phyloP scores from a whole-genome alignment of 2,888 invertebrate species.

The Laothoe populi region DNA sequence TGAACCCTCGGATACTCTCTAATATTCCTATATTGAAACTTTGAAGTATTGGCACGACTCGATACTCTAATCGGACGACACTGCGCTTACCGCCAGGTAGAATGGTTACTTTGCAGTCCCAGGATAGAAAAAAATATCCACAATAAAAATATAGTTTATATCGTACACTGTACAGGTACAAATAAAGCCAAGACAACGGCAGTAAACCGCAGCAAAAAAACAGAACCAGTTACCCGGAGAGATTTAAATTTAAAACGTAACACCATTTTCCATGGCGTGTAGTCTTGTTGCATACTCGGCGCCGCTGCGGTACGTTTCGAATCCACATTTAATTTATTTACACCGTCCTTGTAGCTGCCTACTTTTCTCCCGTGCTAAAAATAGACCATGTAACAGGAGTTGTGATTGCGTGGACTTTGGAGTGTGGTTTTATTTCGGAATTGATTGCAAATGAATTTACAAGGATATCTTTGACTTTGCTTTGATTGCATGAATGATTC shows the following conservation, averaged over 20 bases:
- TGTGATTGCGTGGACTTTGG: neutral
- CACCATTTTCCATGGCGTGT: conserved; percentile 14
- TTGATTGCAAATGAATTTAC: neutral
- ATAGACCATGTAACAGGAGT: neutral
- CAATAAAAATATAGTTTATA: neutral
- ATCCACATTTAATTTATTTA: conserved; percentile 41
- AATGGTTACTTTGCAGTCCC: neutral
- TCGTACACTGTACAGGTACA: conserved; percentile 8
- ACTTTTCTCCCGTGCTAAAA: conserved; percentile 4
- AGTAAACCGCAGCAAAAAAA: neutral
- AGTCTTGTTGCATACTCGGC: conserved; percentile 3
- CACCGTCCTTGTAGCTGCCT: conserved; percentile 17
- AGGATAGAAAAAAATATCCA: neutral
- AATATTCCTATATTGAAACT: no score
- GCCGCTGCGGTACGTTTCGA: conserved; percentile 25
- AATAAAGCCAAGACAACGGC: conserved; percentile 6
- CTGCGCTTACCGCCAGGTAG: no score
- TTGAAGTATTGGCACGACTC: no score
- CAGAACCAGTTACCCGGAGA: neutral
- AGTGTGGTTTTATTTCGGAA: neutral
- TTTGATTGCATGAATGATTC: no score
- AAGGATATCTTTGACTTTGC: neutral
- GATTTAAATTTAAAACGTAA: conserved; percentile 19
- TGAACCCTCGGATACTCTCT: no score
- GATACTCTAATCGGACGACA: no score